Evolutionary conservation across 1,140 invertebrate species (phyloP).

Genomic region (Drosophila bocqueti): DNA sequence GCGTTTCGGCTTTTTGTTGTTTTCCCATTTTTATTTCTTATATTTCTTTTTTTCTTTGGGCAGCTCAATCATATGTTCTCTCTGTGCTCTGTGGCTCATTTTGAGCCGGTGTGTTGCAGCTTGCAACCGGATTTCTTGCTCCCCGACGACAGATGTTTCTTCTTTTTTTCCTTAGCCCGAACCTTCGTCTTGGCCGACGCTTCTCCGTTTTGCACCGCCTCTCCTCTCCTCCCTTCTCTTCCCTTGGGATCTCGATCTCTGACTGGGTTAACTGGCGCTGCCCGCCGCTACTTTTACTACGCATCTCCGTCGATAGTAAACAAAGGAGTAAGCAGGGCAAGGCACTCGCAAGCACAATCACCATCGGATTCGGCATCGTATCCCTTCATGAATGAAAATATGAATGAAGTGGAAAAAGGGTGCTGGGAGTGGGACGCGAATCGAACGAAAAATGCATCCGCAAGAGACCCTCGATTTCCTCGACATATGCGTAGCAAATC

Average conservation of each 20-base stretch:
- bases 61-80: constrained; percentile 75
- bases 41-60: constrained; percentile 30
- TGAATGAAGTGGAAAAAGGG: constrained; percentile 44
- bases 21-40: constrained; percentile 25
- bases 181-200: constrained; percentile 2
- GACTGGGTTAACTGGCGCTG: constrained; percentile 63
- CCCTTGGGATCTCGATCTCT: constrained; percentile 5
- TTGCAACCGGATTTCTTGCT: constrained; percentile 68
- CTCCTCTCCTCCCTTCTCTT: background rate
- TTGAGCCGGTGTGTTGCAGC: constrained; percentile 68
- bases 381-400: constrained; percentile 64
- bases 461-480: constrained; percentile 19
- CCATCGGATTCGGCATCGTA: background rate
- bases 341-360: constrained; percentile 8
- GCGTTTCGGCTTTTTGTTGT: constrained; percentile 50
- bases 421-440: background rate
- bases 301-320: constrained; percentile 58
- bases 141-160: constrained; percentile 67
- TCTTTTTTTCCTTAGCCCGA: constrained; percentile 18
- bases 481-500: constrained; percentile 39
- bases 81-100: constrained; percentile 30
- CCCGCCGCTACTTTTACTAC: constrained; percentile 66
- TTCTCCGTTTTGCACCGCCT: constrained; percentile 19
- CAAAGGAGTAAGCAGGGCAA: constrained; percentile 44
- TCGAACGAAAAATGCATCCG: constrained; percentile 19